A percentile compares a stretch with the other conserved stretches of the same genome.
phyloP scores from a whole-genome alignment of 2,888 invertebrate genomes.

The Branchellion lobata region DNA sequence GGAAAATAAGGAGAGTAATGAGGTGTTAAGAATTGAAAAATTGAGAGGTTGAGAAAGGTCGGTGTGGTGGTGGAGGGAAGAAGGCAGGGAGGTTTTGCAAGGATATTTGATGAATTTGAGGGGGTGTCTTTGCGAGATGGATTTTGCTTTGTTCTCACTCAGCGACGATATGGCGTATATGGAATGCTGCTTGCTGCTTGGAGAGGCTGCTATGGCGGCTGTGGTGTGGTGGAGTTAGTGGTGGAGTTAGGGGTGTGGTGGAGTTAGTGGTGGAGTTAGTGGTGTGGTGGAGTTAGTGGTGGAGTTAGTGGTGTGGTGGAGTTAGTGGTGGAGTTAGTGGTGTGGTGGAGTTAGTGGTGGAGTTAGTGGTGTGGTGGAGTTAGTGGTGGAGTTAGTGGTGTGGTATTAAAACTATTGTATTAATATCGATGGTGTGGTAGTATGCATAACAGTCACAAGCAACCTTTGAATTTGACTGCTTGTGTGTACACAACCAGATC shows the following conservation, averaged over 20 bases:
- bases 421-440: background rate
- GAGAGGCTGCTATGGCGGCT: background rate
- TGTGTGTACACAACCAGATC: constrained; percentile 87
- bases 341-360: too few species aligned
- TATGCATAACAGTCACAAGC: background rate
- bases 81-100: too few species aligned
- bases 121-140: constrained; percentile 84
- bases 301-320: background rate
- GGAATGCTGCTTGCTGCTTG: constrained; percentile 65
- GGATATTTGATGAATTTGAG: constrained; percentile 61
- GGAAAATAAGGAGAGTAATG: too few species aligned
- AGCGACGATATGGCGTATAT: constrained; percentile 87
- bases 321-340: too few species aligned
- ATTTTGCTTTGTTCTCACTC: constrained; percentile 87
- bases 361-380: background rate
- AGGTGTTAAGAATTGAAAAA: too few species aligned
- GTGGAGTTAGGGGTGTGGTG: too few species aligned
- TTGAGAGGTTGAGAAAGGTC: too few species aligned
- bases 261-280: too few species aligned
- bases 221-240: background rate
- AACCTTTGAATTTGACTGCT: constrained; percentile 79
- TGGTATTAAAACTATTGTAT: background rate
- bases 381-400: too few species aligned
- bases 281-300: too few species aligned
- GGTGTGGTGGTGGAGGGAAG: too few species aligned